Evolutionary conservation across 2,888 invertebrate genomes (phyloP).

Genomic region (Bombyx huttoni): DNA sequence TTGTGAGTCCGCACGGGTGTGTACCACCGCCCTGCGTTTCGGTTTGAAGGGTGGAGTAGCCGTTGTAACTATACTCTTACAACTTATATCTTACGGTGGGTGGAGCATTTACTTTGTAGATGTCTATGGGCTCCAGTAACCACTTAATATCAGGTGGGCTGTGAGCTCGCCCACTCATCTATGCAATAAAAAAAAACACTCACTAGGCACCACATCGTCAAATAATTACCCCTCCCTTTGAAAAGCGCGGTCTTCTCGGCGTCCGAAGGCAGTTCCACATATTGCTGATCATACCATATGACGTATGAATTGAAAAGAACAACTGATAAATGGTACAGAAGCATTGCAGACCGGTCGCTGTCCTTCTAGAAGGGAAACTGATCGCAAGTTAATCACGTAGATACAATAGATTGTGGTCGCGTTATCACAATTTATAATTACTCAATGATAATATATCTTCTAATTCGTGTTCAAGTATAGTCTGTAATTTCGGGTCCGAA

Average conservation of each 20-base stretch:
- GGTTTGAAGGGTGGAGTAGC: too few relatives aligned
- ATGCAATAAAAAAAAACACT: constrained; percentile 13
- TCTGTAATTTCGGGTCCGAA: neutral
- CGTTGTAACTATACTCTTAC: too few relatives aligned
- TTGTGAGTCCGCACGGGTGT: too few relatives aligned
- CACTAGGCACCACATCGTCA: constrained; percentile 50
- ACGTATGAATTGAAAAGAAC: constrained; percentile 27
- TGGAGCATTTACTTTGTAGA: too few relatives aligned
- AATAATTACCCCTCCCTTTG: constrained; percentile 35
- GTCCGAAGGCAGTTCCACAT: constrained; percentile 32
- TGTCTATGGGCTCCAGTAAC: too few relatives aligned
- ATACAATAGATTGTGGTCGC: neutral
- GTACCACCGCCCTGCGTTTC: too few relatives aligned
- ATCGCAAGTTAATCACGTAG: neutral
- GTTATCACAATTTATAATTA: neutral
- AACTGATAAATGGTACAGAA: constrained; percentile 34
- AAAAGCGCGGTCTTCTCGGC: constrained; percentile 28
- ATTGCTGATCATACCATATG: constrained; percentile 43
- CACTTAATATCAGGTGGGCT: too few relatives aligned
- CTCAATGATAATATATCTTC: too few relatives aligned
- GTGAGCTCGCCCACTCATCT: too few relatives aligned
- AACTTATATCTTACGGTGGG: too few relatives aligned
- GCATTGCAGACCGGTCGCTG: neutral
- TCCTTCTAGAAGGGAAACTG: too few relatives aligned
- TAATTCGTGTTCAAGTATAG: neutral